Evolutionary conservation across 2,797 vertebrate genomes (phyloP).

Genomic region (Phalloptychus januarius): DNA sequence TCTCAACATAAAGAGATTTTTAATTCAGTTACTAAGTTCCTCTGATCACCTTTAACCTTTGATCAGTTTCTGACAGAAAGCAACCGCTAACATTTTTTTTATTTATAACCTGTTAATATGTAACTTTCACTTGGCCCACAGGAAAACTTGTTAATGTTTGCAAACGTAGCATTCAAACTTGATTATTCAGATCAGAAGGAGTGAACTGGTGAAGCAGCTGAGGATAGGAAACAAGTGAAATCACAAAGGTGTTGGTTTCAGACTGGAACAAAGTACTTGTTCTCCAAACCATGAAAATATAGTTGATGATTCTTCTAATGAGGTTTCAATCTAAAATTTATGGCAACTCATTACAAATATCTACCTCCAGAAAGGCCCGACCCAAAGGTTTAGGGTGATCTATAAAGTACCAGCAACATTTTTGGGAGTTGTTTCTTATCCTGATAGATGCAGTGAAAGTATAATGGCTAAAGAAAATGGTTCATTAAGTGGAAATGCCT

Average conservation of each 20-base stretch:
- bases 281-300: neutral
- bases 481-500: neutral
- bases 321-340: neutral
- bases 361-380: neutral
- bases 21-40: too few relatives aligned
- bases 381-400: neutral
- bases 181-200: neutral
- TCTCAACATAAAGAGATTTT: too few relatives aligned
- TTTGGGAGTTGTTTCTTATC: neutral
- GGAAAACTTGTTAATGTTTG: neutral
- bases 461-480: neutral
- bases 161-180: neutral
- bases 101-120: neutral
- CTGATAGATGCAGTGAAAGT: neutral
- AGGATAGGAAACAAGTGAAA: neutral
- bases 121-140: neutral
- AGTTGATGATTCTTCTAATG: neutral
- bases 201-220: neutral
- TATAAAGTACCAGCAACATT: neutral
- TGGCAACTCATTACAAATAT: neutral
- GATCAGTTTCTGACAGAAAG: neutral
- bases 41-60: too few relatives aligned
- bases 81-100: neutral
- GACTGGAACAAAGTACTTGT: neutral
- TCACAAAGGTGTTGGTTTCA: neutral